Evolutionary conservation across 2,113 vertebrate genomes (phyloP), one percentile per base, ranked within the genome.

Genomic region (Thinocorus orbignyianus): DNA sequence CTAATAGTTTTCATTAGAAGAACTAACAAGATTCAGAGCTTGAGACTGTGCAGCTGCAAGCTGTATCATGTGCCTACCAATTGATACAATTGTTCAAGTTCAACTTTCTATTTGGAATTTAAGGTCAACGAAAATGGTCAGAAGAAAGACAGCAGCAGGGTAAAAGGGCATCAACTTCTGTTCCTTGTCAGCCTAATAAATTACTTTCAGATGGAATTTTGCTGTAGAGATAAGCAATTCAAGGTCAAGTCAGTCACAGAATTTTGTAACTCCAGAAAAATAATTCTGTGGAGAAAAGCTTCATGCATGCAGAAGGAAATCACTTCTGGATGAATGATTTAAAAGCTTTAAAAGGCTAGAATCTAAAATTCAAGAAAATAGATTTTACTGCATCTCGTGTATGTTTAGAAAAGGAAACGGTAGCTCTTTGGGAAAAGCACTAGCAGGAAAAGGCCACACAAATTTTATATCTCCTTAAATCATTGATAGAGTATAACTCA

Each of bases 351-450:
- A 91, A 87, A 89, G 52, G 44, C 42, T 82, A 60, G 61, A 92
- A 69, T 95, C 28, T 82, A 87, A 90, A 91, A 96, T 85, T 94
- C 61, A 92, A 90, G 49, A 8, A 82, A 89, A 95, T 76, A 87
- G 42, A 76, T 68, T 84, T 91, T 82, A 79, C 85, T 73, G 58
- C n/a, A 44, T 82, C 72, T 87, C 24, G 71, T 85, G 18, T 89
- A 92, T 89, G 35, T 76, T 95, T 92, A 81, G 87, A 85, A 82
- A 87, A 77, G 66, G 66, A 95, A 79, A 76, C 41, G 3, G 48
- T 64, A 81, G 9, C 11, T 88, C 52, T 74, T 61, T 65, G 39
- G 52, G 61, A 88, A 74, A 87, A 89, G 39, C 33, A 55, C 18
- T 85, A 49, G 28, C 35, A 41, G 18, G 31, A 74, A 58, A 81